phyloP scores from a whole-genome alignment of 2,797 vertebrate species.

The Alcedo quadribrachys region DNA sequence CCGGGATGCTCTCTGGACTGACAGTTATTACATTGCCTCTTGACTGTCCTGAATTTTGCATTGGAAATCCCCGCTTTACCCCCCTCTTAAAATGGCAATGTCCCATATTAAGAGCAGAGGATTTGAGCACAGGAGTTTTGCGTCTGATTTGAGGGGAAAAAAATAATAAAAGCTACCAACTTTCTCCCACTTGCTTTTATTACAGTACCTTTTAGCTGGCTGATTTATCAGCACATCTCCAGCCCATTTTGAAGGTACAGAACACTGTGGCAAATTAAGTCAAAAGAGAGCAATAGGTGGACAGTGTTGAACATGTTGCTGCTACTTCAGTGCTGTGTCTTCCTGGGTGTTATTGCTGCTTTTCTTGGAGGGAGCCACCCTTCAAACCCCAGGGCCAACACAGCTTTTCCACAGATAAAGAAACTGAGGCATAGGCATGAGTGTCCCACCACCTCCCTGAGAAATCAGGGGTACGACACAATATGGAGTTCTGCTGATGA shows the following conservation, averaged over 20 bases:
- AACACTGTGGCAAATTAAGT: background rate
- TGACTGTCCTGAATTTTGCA: constrained; percentile 57
- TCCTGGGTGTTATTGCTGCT: background rate
- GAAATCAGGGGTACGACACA: background rate
- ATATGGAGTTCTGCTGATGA: background rate
- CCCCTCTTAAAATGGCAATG: constrained; percentile 32
- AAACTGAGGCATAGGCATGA: background rate
- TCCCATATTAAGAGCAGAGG: background rate
- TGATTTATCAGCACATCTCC: background rate
- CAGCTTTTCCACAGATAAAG: background rate
- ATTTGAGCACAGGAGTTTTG: constrained; percentile 34
- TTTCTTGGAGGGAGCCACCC: background rate
- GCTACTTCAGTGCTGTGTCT: background rate
- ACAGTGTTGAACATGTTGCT: background rate
- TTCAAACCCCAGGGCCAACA: background rate
- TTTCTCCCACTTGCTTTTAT: background rate
- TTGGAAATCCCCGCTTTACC: background rate
- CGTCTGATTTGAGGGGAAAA: background rate
- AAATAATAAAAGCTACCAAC: background rate
- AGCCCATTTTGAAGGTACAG: background rate
- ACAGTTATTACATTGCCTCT: constrained; percentile 67
- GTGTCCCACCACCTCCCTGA: background rate
- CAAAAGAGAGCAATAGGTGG: background rate
- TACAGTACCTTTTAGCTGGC: background rate
- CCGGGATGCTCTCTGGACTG: constrained; percentile 63